Base-by-base conservation (phyloP, 2,113 vertebrate genomes). In the Phalacrocorax brasilianus region DNA sequence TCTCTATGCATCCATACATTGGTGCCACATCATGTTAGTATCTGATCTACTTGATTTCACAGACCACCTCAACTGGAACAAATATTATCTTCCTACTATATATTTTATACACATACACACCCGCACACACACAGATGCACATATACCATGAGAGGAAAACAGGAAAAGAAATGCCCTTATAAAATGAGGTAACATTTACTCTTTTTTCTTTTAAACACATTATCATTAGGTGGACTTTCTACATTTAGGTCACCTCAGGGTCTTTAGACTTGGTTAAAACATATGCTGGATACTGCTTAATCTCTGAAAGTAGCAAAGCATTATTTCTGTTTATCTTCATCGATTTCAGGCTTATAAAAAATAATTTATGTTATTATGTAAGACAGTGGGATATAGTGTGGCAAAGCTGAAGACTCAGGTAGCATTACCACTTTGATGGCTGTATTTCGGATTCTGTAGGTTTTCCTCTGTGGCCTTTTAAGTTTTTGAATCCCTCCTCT, bases 31-130 rank as follows among this genome's bases (percentile, higher is more conserved):
- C 97, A 95, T 78, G 80, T 98, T 97, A 98, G 93, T 81, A 89
- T 98, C 96, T 62, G 91, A 96, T 96, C 85, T 96, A 96, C 96
- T 96, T 97, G 97, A 97, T 95, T 97, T 97, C 97, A 97, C 97
- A 95, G 76, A 97, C 81, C 91, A 93, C 80, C 50, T 95, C 90
- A 96, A 68, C 74, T 96, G 92, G 85, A 97, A 98, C 94, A 93
- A 97, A 98, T 89, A 93, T 8, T 94, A 87, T 84, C 23, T 23
- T 78, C 66, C 85, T 89, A 27, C 78, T 88, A 82, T 95, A 66
- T 96, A 94, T 95, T 96, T 93, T 95, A 85, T 88, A 86, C 59
- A 35, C 82, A 73, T 49, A 27, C 58, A 6, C 28, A 0, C 62
- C 6, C 3, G 11, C 38, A 21, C 52, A 52, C 49, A 42, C n/a